A percentile compares a stretch with the other conserved stretches of the same genome.
Evolutionary conservation across 2,113 vertebrate genomes (phyloP).

Genomic region (Macquaria australasica): DNA sequence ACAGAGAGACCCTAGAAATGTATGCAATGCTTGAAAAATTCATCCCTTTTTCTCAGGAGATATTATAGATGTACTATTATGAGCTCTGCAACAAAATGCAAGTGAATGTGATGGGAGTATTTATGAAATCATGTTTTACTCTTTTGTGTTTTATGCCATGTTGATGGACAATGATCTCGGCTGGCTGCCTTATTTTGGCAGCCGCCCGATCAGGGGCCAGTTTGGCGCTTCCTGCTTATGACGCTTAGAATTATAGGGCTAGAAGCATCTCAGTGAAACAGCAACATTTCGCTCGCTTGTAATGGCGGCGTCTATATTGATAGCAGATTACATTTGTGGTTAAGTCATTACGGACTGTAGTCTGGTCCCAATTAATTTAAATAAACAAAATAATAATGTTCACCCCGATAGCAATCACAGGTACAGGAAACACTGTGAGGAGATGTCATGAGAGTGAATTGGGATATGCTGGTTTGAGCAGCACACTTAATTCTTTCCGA

Average conservation of each 20-base stretch:
- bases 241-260: conserved; percentile 77
- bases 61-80: conserved; percentile 83
- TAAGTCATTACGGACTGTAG: conserved; percentile 61
- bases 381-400: conserved; percentile 57
- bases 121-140: conserved; percentile 77
- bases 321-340: conserved; percentile 67
- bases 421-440: conserved; percentile 75
- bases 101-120: conserved; percentile 83
- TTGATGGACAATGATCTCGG: conserved; percentile 74
- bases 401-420: conserved; percentile 65
- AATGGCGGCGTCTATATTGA: conserved; percentile 59
- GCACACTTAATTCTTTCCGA: conserved; percentile 43
- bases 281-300: conserved; percentile 60
- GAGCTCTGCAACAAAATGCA: conserved; percentile 84
- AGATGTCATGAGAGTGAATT: conserved; percentile 74
- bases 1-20: conserved; percentile 81
- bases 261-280: conserved; percentile 74
- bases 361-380: conserved; percentile 68
- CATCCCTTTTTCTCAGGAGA: conserved; percentile 87
- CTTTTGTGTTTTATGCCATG: conserved; percentile 72
- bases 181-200: conserved; percentile 40
- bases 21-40: conserved; percentile 85
- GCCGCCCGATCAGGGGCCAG: conserved; percentile 60
- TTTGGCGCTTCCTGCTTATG: conserved; percentile 74
- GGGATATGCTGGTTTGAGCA: conserved; percentile 66